Evolutionary conservation across 2,113 vertebrate genomes (phyloP).

Genomic region (Cinclus mexicanus): DNA sequence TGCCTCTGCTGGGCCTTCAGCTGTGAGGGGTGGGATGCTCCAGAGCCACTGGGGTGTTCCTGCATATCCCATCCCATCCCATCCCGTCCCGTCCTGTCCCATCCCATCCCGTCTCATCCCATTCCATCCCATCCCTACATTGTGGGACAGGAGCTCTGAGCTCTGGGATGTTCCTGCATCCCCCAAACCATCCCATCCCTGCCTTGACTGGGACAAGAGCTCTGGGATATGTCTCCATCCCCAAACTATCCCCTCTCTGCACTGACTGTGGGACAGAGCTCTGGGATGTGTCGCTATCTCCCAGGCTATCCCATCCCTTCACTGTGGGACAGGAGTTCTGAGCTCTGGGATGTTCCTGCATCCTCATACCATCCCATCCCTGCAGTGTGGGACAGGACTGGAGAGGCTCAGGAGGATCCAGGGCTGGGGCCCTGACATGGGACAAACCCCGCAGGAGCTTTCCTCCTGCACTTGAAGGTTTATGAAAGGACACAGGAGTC

Average conservation of each 20-base stretch:
- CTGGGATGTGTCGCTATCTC: too few relatives aligned
- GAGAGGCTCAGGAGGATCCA: background rate
- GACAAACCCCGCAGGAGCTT: background rate
- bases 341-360: too few relatives aligned
- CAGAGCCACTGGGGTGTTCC: background rate
- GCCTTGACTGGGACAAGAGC: background rate
- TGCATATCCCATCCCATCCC: too few relatives aligned
- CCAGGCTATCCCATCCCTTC: too few relatives aligned
- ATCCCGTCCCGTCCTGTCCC: background rate
- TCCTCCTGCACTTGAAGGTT: background rate
- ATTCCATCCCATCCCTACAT: too few relatives aligned
- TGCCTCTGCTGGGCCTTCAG: background rate
- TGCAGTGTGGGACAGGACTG: background rate
- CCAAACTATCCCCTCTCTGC: too few relatives aligned
- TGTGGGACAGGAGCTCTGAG: background rate
- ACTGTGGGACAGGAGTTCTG: background rate
- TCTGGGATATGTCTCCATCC: background rate
- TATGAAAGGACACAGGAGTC: background rate
- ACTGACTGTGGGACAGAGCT: too few relatives aligned
- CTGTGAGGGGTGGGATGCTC: background rate
- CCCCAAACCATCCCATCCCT: background rate
- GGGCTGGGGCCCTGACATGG: background rate
- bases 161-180: background rate
- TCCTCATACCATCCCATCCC: background rate
- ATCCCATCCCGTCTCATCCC: background rate